Evolutionary conservation across 2,113 vertebrate species (phyloP).

Genomic region (Hippoglossus stenolepis): DNA sequence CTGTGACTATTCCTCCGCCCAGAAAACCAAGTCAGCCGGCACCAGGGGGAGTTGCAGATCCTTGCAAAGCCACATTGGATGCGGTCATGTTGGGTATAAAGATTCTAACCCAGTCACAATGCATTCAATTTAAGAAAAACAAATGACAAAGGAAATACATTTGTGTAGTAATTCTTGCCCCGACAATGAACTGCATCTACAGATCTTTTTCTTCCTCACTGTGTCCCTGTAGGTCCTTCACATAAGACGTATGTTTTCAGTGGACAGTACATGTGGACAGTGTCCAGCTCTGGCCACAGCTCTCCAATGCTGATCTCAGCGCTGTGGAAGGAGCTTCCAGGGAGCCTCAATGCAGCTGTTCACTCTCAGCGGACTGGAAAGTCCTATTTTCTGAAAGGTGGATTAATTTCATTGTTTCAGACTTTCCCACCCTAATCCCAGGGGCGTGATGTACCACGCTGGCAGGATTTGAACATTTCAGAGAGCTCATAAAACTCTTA

Average conservation of each 20-base stretch:
- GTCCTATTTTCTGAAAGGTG: constrained; percentile 89
- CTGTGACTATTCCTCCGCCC: constrained; percentile 47
- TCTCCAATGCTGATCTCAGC: constrained; percentile 76
- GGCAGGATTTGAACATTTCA: not conserved
- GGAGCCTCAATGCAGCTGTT: constrained; percentile 85
- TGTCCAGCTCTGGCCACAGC: constrained; percentile 80
- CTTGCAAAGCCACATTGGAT: constrained; percentile 83
- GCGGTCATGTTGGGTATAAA: constrained; percentile 85
- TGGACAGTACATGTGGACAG: constrained; percentile 86
- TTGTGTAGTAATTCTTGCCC: not conserved
- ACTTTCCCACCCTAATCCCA: too few species aligned
- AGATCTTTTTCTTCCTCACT: not conserved
- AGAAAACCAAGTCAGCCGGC: constrained; percentile 15
- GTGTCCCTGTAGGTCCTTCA: constrained; percentile 76
- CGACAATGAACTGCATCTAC: not conserved
- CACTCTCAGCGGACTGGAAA: constrained; percentile 85
- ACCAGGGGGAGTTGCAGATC: constrained; percentile 70
- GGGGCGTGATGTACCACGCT: not conserved
- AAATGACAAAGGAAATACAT: not conserved
- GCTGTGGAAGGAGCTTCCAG: constrained; percentile 87
- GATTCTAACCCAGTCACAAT: not conserved
- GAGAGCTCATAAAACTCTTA: not conserved
- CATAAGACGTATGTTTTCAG: constrained; percentile 87
- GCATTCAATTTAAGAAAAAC: not conserved
- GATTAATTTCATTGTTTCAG: not conserved